Conservation (phyloP, 2,888 invertebrate genomes). For the Rapana venosa region DNA sequence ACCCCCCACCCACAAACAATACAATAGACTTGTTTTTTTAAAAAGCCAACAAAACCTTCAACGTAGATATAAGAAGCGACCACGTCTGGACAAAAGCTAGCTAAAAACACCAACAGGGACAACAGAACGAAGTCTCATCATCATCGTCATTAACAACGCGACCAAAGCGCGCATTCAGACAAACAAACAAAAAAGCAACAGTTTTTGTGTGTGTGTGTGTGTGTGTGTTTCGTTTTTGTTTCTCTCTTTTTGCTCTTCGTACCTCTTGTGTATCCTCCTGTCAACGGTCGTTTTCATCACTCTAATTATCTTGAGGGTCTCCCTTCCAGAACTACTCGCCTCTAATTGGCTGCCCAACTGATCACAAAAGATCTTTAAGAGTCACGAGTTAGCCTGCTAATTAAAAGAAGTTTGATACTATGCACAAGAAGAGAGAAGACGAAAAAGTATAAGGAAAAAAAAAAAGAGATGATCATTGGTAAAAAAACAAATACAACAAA, state of each 20-base stretch:
- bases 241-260: not conserved
- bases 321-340: not conserved
- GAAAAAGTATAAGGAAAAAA: not conserved
- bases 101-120: not conserved
- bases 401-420: slow-evolving; percentile 5
- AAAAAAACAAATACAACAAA: not conserved
- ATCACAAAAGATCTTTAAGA: slow-evolving; percentile 8
- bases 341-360: not conserved
- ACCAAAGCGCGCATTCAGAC: not conserved
- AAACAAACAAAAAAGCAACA: not conserved
- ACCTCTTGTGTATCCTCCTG: not conserved
- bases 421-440: not conserved
- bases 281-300: not conserved
- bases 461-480: not conserved
- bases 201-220: too few species aligned
- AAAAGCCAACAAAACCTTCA: not conserved
- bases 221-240: not conserved
- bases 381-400: not conserved
- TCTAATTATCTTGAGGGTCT: not conserved
- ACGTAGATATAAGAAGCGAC: not conserved
- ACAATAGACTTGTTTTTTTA: not conserved
- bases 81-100: not conserved
- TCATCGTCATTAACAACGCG: too few species aligned
- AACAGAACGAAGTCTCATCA: not conserved
- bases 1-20: not conserved